A percentile compares a stretch with the other conserved stretches of the same genome.
Conservation (phyloP, 2,113 vertebrate genomes). For the Lagopus leucura region DNA sequence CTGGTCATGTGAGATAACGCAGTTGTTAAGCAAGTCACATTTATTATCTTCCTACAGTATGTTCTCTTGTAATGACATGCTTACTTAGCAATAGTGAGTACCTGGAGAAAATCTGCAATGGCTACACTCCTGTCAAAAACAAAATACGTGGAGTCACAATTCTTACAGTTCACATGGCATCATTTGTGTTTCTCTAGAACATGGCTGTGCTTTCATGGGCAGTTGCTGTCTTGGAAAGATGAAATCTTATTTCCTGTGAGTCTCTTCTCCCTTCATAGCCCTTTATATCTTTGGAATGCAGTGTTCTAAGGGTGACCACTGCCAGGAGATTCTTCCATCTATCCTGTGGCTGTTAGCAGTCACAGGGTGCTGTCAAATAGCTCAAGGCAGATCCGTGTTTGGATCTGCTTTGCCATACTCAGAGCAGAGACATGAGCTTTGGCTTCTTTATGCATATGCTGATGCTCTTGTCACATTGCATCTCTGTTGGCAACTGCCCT, state of each 20-base stretch:
- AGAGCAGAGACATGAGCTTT: not conserved
- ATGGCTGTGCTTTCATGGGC: not conserved
- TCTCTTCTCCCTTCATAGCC: not conserved
- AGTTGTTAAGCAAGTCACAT: slow-evolving; percentile 29
- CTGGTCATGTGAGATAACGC: not conserved
- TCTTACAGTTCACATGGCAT: not conserved
- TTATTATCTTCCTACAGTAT: slow-evolving; percentile 5
- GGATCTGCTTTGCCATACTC: not conserved
- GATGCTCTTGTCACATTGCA: not conserved
- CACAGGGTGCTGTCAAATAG: not conserved
- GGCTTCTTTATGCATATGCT: not conserved
- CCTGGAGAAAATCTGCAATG: slow-evolving; percentile 28
- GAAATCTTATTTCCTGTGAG: not conserved
- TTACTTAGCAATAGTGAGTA: slow-evolving; percentile 12
- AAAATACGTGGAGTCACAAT: not conserved
- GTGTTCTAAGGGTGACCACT: not conserved
- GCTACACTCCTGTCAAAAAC: not conserved
- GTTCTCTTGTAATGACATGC: not conserved
- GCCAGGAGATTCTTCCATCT: not conserved
- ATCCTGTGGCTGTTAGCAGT: not conserved
- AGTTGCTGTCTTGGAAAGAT: not conserved
- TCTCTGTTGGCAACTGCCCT: not conserved
- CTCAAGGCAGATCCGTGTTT: not conserved
- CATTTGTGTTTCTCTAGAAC: not conserved
- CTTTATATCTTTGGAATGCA: not conserved